Conservation (phyloP, 2,888 invertebrate genomes). For the Ichneumon xanthorius region DNA sequence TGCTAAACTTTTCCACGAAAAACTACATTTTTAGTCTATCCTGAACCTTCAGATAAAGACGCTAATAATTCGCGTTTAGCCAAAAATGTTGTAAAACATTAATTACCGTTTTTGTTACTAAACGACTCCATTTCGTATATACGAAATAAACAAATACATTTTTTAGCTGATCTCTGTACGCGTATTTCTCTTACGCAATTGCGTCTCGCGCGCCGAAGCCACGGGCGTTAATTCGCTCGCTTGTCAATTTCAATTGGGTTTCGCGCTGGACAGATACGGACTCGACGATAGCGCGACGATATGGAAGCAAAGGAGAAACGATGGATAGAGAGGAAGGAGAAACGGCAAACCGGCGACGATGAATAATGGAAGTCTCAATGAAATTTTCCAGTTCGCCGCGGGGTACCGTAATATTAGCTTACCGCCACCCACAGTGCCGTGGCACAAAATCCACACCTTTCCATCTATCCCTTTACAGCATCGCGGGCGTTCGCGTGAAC, state of each 20-base stretch:
- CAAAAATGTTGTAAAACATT: too few species aligned
- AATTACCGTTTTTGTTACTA: too few species aligned
- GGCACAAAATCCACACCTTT: slow-evolving; percentile 69
- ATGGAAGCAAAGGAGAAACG: slow-evolving; percentile 18
- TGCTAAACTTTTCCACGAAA: too few species aligned
- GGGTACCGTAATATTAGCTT: slow-evolving; percentile 84
- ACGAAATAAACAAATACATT: neutral
- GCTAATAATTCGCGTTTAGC: too few species aligned
- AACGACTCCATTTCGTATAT: too few species aligned
- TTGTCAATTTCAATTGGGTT: slow-evolving; percentile 81
- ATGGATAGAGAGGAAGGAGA: slow-evolving; percentile 18
- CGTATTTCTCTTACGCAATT: neutral
- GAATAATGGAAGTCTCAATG: slow-evolving; percentile 84
- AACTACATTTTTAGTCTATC: too few species aligned
- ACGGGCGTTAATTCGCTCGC: slow-evolving; percentile 78
- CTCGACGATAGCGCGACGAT: slow-evolving; percentile 54
- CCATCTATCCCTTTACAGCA: slow-evolving; percentile 63
- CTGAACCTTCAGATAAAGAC: too few species aligned
- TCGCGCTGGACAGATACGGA: slow-evolving; percentile 68
- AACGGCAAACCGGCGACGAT: slow-evolving; percentile 69
- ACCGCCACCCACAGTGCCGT: slow-evolving; percentile 74
- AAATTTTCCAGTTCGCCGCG: slow-evolving; percentile 84
- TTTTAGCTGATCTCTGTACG: neutral
- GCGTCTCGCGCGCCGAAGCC: slow-evolving; percentile 43
- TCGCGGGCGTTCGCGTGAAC: slow-evolving; percentile 41